Evolutionary conservation across 2,888 invertebrate species (phyloP).

Genomic region (Nudaria mundana): DNA sequence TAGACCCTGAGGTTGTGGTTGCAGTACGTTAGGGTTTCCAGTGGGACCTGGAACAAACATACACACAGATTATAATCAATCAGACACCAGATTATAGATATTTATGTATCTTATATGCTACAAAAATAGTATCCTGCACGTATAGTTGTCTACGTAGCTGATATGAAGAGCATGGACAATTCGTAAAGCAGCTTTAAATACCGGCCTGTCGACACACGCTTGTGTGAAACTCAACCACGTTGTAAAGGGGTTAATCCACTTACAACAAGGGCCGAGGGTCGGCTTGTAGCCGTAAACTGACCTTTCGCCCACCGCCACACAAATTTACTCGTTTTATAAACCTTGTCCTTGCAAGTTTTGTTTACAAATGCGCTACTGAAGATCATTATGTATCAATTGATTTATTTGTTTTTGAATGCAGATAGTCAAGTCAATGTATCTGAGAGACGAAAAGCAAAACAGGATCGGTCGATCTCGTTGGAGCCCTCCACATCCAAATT

Average conservation of each 20-base stretch:
- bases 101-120: not conserved
- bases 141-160: constrained; percentile 16
- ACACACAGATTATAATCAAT: too few relatives aligned
- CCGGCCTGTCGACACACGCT: constrained; percentile 35
- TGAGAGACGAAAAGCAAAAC: constrained; percentile 34
- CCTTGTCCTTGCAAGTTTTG: constrained; percentile 31
- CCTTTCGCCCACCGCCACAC: constrained; percentile 44
- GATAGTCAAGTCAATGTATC: constrained; percentile 23
- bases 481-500: constrained; percentile 61
- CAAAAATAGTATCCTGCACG: constrained; percentile 37
- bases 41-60: constrained; percentile 61
- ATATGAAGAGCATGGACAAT: constrained; percentile 23
- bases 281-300: constrained; percentile 60
- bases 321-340: constrained; percentile 40
- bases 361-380: constrained; percentile 11
- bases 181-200: constrained; percentile 30
- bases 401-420: constrained; percentile 26
- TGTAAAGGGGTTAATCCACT: constrained; percentile 74
- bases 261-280: constrained; percentile 59
- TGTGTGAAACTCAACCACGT: constrained; percentile 48
- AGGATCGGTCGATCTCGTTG: constrained; percentile 49
- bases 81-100: not conserved
- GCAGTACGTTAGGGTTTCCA: constrained; percentile 47
- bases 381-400: constrained; percentile 22
- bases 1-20: constrained; percentile 76